Base-by-base conservation (phyloP, 30 jellyfish, hydroid and myxozoan species). In the Hydractinia symbiolongicarpus region DNA sequence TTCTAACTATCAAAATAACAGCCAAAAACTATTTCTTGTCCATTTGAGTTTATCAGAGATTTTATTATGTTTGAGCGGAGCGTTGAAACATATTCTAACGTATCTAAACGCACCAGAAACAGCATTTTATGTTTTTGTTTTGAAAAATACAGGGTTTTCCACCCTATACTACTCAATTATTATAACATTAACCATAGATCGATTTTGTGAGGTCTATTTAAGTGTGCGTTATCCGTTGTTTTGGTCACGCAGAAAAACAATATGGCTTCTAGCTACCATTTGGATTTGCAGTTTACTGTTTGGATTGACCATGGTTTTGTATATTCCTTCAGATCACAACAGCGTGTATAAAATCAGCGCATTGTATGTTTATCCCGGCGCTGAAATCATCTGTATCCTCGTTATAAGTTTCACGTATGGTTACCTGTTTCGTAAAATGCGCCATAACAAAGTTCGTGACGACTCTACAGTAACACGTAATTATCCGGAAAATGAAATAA, bases 191-290 rank as follows among this genome's bases (percentile, higher is more conserved):
- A 64, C 74, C 8, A 7, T 64, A n/a, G 74, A 64, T 51, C 74
- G 74, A 51, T 64, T 64, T 64, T 7, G 74, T 64, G 74, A 64
- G 40, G 74, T 64, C 52, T 64, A 64, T 13, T 13, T 64, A 64
- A 44, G 40, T 13, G 52, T 64, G 9, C 74, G 74, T 9, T 64
- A 64, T 64, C 17, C 74, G 9, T 51, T n/a, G 74, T 64, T n/a
- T 13, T 64, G 74, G 9, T 64, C 74, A 13, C 17, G 74, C 19
- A 64, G 40, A 13, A 13, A 51, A 13, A 64, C 16, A 64, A 6
- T 51, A 13, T n/a, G 19, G 8, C 74, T 64, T 7, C 74, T 64
- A 13, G 74, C 40, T 9, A 64, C 4, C 16, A 64, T 64, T 13
- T 64, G 74, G 74, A 64, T 51, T 7, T 7, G 9, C 2, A 64